These are phyloP conservation scores for Drosophila eugracilis DNA, from an alignment of 1,140 invertebrate genomes.

Conservation along the genomic window DNA sequence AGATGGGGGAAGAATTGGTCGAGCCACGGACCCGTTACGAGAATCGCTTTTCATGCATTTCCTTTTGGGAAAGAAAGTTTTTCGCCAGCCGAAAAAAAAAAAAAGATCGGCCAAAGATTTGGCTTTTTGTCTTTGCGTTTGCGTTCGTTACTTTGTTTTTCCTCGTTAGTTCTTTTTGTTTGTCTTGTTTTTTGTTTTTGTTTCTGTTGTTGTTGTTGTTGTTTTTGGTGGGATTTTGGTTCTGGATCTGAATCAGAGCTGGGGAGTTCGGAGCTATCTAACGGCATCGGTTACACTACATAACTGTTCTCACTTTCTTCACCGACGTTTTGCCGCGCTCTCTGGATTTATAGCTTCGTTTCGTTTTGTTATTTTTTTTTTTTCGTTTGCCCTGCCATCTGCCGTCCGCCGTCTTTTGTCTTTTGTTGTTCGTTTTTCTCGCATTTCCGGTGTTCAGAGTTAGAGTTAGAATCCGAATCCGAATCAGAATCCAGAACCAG, in stretches of 20 bases:
- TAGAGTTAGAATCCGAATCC: conserved; percentile 39
- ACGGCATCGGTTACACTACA: conserved; percentile 84
- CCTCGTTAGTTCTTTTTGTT: conserved; percentile 32
- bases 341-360: conserved; percentile 57
- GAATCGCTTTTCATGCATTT: conserved; percentile 53
- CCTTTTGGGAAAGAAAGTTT: conserved; percentile 66
- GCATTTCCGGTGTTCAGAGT: conserved; percentile 71
- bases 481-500: conserved; percentile 33
- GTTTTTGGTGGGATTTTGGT: conserved; percentile 48
- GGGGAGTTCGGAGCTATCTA: conserved; percentile 61
- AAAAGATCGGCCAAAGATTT: conserved; percentile 40
- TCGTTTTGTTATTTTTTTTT: conserved; percentile 15
- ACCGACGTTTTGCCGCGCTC: conserved; percentile 50
- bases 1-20: not conserved
- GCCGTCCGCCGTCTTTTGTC: conserved; percentile 14
- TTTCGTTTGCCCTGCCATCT: too few relatives aligned
- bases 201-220: conserved; percentile 12
- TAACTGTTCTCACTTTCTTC: conserved; percentile 84
- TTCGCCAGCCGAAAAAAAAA: conserved; percentile 16
- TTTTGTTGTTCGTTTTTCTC: conserved; percentile 52
- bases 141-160: conserved; percentile 2
- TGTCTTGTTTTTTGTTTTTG: conserved; percentile 7
- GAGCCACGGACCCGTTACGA: conserved; percentile 19
- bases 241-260: conserved; percentile 26
- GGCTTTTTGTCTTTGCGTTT: conserved; percentile 14